Evolutionary conservation across 2,113 vertebrate genomes (phyloP).

Genomic region (Haemorhous mexicanus): DNA sequence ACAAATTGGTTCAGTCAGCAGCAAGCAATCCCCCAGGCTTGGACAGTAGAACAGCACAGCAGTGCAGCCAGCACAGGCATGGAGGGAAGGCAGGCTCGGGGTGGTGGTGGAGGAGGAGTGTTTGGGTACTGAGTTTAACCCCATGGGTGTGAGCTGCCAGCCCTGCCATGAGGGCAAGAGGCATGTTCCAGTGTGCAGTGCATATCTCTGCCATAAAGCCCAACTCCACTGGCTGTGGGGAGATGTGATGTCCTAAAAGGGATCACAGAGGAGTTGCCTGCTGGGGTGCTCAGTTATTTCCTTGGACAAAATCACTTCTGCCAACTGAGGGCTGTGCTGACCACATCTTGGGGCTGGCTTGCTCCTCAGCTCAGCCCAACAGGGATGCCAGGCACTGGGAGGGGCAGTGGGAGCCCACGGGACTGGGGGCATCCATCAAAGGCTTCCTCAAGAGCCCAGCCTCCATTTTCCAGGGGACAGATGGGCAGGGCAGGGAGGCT

Average conservation of each 20-base stretch:
- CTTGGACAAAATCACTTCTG: not conserved
- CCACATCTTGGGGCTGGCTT: not conserved
- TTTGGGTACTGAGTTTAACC: not conserved
- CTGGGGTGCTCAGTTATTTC: not conserved
- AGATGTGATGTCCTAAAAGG: not conserved
- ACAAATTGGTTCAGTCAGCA: constrained; percentile 5
- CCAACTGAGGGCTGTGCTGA: not conserved
- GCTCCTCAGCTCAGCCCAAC: not conserved
- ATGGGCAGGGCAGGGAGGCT: fast-evolving
- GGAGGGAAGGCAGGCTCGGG: not conserved
- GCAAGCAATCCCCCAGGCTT: not conserved
- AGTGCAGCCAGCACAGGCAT: fast-evolving
- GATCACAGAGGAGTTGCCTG: not conserved
- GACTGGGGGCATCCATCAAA: not conserved
- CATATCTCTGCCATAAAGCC: not conserved
- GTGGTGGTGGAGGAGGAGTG: not conserved
- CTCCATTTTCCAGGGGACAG: not conserved
- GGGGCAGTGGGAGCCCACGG: fast-evolving
- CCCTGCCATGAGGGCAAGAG: not conserved
- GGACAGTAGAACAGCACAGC: not conserved
- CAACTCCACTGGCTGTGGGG: fast-evolving
- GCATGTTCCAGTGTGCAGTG: not conserved
- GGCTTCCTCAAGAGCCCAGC: not conserved
- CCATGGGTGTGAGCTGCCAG: not conserved
- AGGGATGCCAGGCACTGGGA: not conserved